Percentiles rank a stretch among this genome's conserved stretches.
Evolutionary conservation across 2,888 invertebrate species (phyloP).

Genomic region (Ctenicera cuprea): DNA sequence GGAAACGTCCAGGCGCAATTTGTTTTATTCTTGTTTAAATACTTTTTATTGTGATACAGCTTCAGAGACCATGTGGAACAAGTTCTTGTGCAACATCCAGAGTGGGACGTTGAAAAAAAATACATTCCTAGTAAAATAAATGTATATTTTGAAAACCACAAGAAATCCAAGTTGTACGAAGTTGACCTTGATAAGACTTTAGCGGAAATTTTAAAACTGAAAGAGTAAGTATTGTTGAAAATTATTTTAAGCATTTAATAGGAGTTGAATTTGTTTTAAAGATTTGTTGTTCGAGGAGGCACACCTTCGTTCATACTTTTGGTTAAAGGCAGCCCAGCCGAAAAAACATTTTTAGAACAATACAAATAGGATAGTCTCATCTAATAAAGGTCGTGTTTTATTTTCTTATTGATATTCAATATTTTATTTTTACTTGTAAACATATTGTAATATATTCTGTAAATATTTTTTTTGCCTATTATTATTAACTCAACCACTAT

Average conservation of each 20-base stretch:
- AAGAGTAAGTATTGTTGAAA: slow-evolving; percentile 75
- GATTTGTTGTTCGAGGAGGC: slow-evolving; percentile 78
- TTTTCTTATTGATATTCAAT: neutral
- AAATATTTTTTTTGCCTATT: neutral
- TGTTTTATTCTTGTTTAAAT: neutral
- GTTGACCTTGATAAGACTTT: slow-evolving; percentile 77
- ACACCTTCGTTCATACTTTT: slow-evolving; percentile 81
- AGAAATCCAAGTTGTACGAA: slow-evolving; percentile 76
- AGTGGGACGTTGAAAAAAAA: slow-evolving; percentile 82
- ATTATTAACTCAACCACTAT: too few species aligned
- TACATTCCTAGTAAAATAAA: slow-evolving; percentile 79
- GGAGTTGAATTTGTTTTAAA: slow-evolving; percentile 69
- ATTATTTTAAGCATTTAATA: too few species aligned
- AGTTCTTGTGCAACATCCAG: slow-evolving; percentile 81
- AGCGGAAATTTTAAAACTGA: slow-evolving; percentile 76
- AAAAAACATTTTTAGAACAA: slow-evolving; percentile 62
- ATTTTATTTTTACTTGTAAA: neutral
- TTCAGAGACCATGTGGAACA: slow-evolving; percentile 78
- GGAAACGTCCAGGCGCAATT: too few species aligned
- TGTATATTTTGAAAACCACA: slow-evolving; percentile 84
- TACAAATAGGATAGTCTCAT: too few species aligned
- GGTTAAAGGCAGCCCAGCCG: slow-evolving; percentile 75
- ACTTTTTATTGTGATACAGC: slow-evolving; percentile 66
- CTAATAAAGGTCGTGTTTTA: too few species aligned
- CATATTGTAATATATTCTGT: neutral